Conservation (phyloP, 2,888 invertebrate genomes). For the Incurvaria masculella region DNA sequence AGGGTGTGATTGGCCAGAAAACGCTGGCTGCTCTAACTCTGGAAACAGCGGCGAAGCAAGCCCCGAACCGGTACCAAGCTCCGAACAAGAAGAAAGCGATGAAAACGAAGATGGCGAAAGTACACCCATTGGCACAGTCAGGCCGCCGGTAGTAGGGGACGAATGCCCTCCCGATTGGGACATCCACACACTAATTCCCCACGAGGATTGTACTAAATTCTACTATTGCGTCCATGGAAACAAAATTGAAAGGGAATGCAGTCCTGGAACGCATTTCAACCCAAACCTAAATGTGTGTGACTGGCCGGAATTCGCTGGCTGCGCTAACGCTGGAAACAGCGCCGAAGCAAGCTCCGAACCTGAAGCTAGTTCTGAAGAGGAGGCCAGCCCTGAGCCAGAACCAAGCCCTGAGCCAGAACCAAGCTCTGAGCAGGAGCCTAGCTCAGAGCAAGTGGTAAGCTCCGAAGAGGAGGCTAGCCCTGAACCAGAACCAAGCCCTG, state of each 20-base stretch:
- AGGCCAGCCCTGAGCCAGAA: no score
- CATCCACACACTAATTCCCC: constrained; percentile 24
- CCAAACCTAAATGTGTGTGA: constrained; percentile 19
- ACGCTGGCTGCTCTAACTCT: constrained; percentile 12
- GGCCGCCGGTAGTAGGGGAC: constrained; percentile 15
- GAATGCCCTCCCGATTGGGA: constrained; percentile 24
- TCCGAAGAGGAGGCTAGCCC: no score
- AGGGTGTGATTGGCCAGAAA: constrained; percentile 16
- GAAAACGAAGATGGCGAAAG: no score
- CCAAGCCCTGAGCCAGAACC: no score
- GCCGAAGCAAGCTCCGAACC: not conserved
- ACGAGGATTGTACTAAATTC: constrained; percentile 26
- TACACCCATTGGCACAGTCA: no score
- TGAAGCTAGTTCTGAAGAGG: no score
- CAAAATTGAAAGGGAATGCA: constrained; percentile 21
- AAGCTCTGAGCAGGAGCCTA: no score
- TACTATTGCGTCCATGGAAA: constrained; percentile 29
- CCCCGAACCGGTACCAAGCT: no score
- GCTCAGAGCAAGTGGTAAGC: no score
- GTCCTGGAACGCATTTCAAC: constrained; percentile 25
- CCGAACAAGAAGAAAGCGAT: no score
- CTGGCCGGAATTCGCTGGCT: constrained; percentile 21
- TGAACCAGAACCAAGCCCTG: no score
- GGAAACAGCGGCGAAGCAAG: no score
- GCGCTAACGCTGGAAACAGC: constrained; percentile 9